Percentiles rank a stretch among this genome's conserved stretches.
Evolutionary conservation across 2,797 vertebrate species (phyloP).

Genomic region (Melanotaenia trifasciata): DNA sequence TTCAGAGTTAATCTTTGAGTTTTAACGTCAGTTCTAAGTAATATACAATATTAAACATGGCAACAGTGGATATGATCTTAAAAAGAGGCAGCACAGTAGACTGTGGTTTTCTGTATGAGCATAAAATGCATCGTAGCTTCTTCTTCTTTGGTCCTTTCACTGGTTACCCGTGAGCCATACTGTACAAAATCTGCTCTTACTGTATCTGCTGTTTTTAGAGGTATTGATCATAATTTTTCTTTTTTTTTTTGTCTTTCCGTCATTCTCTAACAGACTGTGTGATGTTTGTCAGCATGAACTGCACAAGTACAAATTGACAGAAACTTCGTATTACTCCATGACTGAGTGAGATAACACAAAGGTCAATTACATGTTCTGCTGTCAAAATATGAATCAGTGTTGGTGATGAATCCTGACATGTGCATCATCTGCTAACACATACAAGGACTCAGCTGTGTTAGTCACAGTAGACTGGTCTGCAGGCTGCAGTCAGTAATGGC

Average conservation of each 20-base stretch:
- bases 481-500: slow-evolving; percentile 29
- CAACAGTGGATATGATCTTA: too few species aligned
- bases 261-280: neutral
- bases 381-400: slow-evolving; percentile 59
- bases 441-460: slow-evolving; percentile 34
- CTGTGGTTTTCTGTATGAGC: too few species aligned
- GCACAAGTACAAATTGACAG: slow-evolving; percentile 20
- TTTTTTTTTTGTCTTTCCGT: neutral
- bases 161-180: too few species aligned
- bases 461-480: slow-evolving; percentile 42
- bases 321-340: slow-evolving; percentile 11
- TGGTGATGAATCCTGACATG: slow-evolving; percentile 65
- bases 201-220: neutral
- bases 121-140: too few species aligned
- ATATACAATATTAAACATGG: too few species aligned
- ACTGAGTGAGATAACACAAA: slow-evolving; percentile 46
- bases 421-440: slow-evolving; percentile 52
- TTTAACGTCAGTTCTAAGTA: too few species aligned
- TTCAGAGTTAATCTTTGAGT: too few species aligned
- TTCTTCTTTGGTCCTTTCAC: too few species aligned
- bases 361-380: slow-evolving; percentile 70
- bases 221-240: neutral
- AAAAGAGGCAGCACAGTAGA: too few species aligned
- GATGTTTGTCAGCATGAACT: neutral
- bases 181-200: too few species aligned